These are phyloP conservation scores for Linnaemya vulpina DNA, from an alignment of 2,888 invertebrate genomes.

Conservation along the genomic window DNA sequence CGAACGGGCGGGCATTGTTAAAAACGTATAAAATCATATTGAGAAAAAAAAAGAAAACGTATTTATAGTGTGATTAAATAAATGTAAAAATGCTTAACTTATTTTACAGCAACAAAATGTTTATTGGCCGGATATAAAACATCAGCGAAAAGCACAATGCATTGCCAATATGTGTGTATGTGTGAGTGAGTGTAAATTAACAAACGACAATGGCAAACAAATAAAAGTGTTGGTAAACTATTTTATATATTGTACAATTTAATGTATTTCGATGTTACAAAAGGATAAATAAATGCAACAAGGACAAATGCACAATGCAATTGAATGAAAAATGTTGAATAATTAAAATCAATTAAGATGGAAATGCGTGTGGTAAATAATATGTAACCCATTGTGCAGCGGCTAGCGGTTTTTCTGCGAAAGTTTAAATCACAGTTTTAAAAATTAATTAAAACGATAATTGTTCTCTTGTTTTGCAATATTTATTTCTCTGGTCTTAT, in stretches of 20 bases:
- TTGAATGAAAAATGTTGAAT: constrained; percentile 43
- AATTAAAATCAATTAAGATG: constrained; percentile 66
- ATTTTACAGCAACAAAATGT: constrained; percentile 40
- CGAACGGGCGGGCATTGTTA: constrained; percentile 9
- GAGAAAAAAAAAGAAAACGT: too few relatives aligned
- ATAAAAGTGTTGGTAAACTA: constrained; percentile 51
- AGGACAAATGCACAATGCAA: constrained; percentile 14
- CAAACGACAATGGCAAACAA: constrained; percentile 48
- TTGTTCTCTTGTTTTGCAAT: too few relatives aligned
- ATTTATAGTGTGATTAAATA: constrained; percentile 65
- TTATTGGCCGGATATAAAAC: constrained; percentile 25
- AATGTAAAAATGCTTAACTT: constrained; percentile 62
- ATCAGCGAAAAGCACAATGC: constrained; percentile 48
- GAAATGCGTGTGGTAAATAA: constrained; percentile 34
- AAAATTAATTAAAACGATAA: neutral
- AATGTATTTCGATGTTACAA: constrained; percentile 39
- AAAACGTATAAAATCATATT: constrained; percentile 55
- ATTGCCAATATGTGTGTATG: neutral
- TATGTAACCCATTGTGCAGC: constrained; percentile 5
- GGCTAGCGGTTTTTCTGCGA: neutral
- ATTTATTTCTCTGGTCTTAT: too few relatives aligned
- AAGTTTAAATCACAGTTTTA: neutral
- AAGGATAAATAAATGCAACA: constrained; percentile 37
- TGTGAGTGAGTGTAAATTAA: constrained; percentile 33
- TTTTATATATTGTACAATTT: constrained; percentile 54